These are phyloP conservation scores for Sciurus vulgaris DNA, from an alignment of 2,797 vertebrate species.

Conservation along the genomic window DNA sequence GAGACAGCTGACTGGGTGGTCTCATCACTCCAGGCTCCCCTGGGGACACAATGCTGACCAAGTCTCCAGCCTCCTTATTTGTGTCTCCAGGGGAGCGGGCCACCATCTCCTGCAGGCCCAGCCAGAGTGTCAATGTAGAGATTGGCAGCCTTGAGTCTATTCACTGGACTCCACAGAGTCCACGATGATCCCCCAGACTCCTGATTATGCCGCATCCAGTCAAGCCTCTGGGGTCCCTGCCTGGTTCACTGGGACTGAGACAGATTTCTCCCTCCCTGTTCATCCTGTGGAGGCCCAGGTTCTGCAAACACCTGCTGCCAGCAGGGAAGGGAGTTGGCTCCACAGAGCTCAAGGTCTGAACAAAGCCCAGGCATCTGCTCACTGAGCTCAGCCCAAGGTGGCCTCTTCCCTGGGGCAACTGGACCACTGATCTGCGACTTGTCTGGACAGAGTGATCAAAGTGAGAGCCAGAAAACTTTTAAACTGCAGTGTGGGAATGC, in stretches of 20 bases:
- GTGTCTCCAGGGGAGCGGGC: not conserved
- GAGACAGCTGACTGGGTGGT: not conserved
- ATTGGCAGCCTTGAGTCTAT: too few species aligned
- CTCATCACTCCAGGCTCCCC: not conserved
- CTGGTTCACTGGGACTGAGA: not conserved
- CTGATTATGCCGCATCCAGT: too few species aligned
- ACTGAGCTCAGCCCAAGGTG: not conserved
- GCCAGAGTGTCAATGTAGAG: not conserved
- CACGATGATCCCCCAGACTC: not conserved
- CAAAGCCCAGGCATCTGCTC: not conserved
- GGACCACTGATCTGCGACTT: not conserved
- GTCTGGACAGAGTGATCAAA: too few species aligned
- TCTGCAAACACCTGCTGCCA: not conserved
- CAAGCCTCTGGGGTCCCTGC: not conserved
- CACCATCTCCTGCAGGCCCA: not conserved
- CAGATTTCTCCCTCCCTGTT: not conserved
- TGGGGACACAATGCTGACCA: not conserved
- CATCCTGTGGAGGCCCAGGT: not conserved
- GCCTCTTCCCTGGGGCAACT: not conserved
- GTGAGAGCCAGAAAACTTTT: not conserved
- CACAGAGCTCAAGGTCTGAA: not conserved
- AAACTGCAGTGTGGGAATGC: too few species aligned
- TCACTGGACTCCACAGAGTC: not conserved
- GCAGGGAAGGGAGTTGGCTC: fast-evolving
- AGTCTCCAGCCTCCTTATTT: not conserved